phyloP scores from a whole-genome alignment of 2,113 vertebrate species.

The Apodemus sylvaticus region DNA sequence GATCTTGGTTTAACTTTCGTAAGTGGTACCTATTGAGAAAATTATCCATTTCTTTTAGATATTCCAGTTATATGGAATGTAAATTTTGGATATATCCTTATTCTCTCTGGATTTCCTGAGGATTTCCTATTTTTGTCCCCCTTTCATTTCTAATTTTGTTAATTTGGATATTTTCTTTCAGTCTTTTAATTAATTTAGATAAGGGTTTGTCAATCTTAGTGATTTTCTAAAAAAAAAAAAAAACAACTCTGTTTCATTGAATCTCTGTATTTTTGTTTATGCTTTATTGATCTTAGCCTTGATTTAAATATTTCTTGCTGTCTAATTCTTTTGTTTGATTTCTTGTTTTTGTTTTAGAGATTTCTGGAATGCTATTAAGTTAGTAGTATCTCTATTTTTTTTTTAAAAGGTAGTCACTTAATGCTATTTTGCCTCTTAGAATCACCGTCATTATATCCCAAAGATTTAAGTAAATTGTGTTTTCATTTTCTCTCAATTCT shows the following conservation, averaged over 20 bases:
- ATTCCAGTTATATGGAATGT: background rate
- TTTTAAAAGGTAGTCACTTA: background rate
- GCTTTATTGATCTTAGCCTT: background rate
- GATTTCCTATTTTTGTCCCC: background rate
- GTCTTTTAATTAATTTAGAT: background rate
- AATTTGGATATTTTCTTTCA: background rate
- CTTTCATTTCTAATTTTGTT: background rate
- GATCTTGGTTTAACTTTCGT: background rate
- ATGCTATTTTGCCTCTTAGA: background rate
- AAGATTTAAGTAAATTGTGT: background rate
- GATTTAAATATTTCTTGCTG: background rate
- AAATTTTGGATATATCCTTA: background rate
- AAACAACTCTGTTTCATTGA: background rate
- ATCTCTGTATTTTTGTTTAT: background rate
- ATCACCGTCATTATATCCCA: background rate
- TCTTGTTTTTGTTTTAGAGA: background rate
- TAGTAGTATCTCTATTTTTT: background rate
- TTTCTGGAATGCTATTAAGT: background rate
- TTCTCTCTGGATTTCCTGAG: background rate
- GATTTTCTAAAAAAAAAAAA: background rate
- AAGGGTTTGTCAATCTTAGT: background rate
- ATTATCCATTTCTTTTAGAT: background rate
- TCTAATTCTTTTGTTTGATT: background rate
- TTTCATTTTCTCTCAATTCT: background rate
- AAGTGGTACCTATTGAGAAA: background rate